Percentiles rank a stretch among this genome's conserved stretches.
Conservation (phyloP, 2,888 invertebrate genomes). For the Drosophila niveifrons region DNA sequence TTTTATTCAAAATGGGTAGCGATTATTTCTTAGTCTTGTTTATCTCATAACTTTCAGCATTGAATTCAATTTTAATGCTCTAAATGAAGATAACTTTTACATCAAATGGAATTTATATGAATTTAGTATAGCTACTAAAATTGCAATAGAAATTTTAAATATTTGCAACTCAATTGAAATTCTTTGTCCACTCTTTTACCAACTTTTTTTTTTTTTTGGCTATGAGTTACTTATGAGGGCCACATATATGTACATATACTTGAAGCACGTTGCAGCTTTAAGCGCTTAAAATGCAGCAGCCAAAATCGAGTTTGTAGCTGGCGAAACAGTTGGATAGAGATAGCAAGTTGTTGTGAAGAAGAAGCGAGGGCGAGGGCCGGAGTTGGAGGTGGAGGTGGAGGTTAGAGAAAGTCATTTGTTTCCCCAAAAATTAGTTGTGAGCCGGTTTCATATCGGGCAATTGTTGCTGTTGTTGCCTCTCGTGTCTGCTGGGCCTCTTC, state of each 20-base stretch:
- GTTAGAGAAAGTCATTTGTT: conserved; percentile 67
- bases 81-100: no score
- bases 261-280: conserved; percentile 16
- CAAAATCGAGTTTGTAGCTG: neutral
- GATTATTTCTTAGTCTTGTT: no score
- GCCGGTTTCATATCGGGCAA: conserved; percentile 66
- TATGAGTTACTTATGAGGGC: neutral
- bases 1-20: no score
- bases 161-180: neutral
- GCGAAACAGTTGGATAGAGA: neutral
- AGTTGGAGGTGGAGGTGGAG: neutral
- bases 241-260: neutral
- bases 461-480: conserved; percentile 44
- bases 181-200: neutral
- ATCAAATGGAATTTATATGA: no score
- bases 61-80: no score
- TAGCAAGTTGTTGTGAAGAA: neutral
- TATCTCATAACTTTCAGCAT: no score
- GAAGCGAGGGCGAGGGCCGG: neutral
- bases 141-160: neutral
- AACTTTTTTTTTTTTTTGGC: neutral
- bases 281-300: conserved; percentile 9
- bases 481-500: conserved; percentile 49
- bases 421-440: conserved; percentile 74
- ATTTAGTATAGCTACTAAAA: no score